These are phyloP conservation scores for Sebastes itinus DNA, from an alignment of 2,797 vertebrate species.

Conservation along the genomic window DNA sequence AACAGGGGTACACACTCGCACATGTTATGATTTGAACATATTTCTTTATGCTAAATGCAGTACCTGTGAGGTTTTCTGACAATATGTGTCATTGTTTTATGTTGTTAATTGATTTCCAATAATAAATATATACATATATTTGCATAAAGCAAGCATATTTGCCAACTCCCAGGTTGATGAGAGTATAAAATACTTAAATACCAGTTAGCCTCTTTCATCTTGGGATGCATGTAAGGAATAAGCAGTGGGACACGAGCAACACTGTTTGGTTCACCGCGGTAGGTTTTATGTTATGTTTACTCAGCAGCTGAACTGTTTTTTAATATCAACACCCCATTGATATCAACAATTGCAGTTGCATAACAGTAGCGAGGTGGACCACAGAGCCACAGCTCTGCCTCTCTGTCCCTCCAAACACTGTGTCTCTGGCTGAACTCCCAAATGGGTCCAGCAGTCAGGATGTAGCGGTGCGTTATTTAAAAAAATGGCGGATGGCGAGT, in stretches of 20 bases:
- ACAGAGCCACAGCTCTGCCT: background rate
- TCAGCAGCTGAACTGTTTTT: background rate
- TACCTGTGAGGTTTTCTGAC: too few relatives aligned
- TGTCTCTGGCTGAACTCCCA: background rate
- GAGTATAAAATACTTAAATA: too few relatives aligned
- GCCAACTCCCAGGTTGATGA: too few relatives aligned
- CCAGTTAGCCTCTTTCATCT: background rate
- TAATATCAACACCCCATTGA: background rate
- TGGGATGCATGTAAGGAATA: background rate
- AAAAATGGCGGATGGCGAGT: background rate
- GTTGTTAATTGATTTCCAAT: too few relatives aligned
- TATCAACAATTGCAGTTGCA: background rate
- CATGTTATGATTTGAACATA: too few relatives aligned
- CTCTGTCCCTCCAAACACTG: background rate
- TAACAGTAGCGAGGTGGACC: background rate
- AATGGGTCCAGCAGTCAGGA: background rate
- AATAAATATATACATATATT: too few relatives aligned
- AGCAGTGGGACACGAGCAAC: background rate
- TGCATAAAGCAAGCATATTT: too few relatives aligned
- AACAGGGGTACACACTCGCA: background rate
- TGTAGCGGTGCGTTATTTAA: background rate
- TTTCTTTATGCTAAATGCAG: too few relatives aligned
- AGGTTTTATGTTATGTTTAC: background rate
- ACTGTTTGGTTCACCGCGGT: background rate
- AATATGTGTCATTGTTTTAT: too few relatives aligned